Percentiles rank a stretch among this genome's conserved stretches.
Evolutionary conservation across 2,113 vertebrate genomes (phyloP).

Genomic region (Chaenogobius annularis): DNA sequence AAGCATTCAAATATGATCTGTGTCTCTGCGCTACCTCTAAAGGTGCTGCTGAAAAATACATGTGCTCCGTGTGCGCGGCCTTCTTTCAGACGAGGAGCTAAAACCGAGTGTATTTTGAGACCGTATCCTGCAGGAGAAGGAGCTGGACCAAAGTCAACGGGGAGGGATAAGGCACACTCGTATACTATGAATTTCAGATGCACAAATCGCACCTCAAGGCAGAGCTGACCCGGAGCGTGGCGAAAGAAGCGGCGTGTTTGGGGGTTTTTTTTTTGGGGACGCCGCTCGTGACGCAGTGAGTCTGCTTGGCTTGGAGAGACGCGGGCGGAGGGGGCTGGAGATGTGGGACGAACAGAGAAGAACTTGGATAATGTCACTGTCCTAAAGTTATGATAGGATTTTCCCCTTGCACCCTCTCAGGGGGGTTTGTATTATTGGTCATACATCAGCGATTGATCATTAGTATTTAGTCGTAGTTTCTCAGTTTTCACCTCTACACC

Average conservation of each 20-base stretch:
- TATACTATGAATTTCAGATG: slow-evolving; percentile 41
- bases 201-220: slow-evolving; percentile 33
- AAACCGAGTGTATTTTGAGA: slow-evolving; percentile 40
- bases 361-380: not conserved
- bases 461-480: no score
- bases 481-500: no score
- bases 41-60: slow-evolving; percentile 72
- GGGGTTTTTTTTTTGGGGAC: slow-evolving; percentile 24
- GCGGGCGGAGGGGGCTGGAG: no score
- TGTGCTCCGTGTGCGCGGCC: slow-evolving; percentile 46
- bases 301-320: slow-evolving; percentile 19
- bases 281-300: slow-evolving; percentile 22
- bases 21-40: slow-evolving; percentile 27
- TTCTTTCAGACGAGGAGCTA: slow-evolving; percentile 38
- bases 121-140: slow-evolving; percentile 25
- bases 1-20: slow-evolving; percentile 52
- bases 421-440: no score
- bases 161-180: slow-evolving; percentile 34
- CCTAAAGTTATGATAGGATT: no score
- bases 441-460: no score
- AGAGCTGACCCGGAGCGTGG: slow-evolving; percentile 38
- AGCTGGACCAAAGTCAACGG: slow-evolving; percentile 13
- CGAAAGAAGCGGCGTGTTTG: slow-evolving; percentile 21
- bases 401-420: no score
- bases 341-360: not conserved